These are phyloP conservation scores for Myathropa florea DNA, from an alignment of 2,888 invertebrate genomes.

Conservation along the genomic window DNA sequence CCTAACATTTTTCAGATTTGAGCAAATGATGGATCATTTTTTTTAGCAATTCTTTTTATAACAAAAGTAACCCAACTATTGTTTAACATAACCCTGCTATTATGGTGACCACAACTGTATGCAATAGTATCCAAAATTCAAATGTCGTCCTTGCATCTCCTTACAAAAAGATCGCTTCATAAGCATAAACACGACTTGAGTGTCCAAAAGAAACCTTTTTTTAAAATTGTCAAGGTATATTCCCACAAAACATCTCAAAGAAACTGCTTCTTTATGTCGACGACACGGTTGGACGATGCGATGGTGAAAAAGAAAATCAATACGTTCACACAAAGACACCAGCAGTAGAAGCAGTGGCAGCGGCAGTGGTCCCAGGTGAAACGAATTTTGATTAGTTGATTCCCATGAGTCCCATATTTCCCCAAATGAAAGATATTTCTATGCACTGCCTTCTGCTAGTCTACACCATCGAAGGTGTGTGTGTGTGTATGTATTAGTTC, in stretches of 20 bases:
- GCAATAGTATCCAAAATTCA: too few species aligned
- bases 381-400: slow-evolving; percentile 81
- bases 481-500: slow-evolving; percentile 19
- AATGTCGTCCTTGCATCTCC: too few species aligned
- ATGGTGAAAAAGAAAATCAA: slow-evolving; percentile 74
- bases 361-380: slow-evolving; percentile 77
- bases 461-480: slow-evolving; percentile 59
- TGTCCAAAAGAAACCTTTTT: background rate
- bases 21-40: too few species aligned
- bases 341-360: slow-evolving; percentile 45
- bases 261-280: slow-evolving; percentile 53
- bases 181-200: slow-evolving; percentile 3
- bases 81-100: too few species aligned
- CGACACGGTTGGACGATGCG: slow-evolving; percentile 31
- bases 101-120: too few species aligned
- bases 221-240: slow-evolving; percentile 50
- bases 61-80: too few species aligned
- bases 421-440: slow-evolving; percentile 73
- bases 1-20: too few species aligned
- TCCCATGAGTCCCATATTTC: slow-evolving; percentile 80
- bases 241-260: slow-evolving; percentile 23
- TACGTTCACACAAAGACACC: slow-evolving; percentile 72
- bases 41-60: too few species aligned
- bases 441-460: slow-evolving; percentile 66
- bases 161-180: slow-evolving; percentile 40